Conservation (phyloP, 2,888 invertebrate species). For the Timandra comae region DNA sequence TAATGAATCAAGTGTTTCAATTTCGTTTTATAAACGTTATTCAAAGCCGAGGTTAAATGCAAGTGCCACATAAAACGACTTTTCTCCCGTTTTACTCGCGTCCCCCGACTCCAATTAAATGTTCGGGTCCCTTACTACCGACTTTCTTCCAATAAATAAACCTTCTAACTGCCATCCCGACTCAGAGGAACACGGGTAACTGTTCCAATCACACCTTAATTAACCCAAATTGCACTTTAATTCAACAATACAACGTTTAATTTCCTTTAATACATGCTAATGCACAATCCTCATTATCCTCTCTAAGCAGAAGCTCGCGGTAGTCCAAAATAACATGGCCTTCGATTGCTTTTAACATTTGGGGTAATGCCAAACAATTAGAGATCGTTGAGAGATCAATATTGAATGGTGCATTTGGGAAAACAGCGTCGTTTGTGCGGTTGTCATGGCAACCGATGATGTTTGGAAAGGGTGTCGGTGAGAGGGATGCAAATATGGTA, state of each 20-base stretch:
- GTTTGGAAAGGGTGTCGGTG: slow-evolving; percentile 52
- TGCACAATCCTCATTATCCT: slow-evolving; percentile 20
- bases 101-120: too few relatives aligned
- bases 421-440: slow-evolving; percentile 54
- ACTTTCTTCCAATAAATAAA: slow-evolving; percentile 17
- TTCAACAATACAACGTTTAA: slow-evolving; percentile 43
- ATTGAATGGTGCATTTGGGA: slow-evolving; percentile 35
- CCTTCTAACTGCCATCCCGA: slow-evolving; percentile 15
- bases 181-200: slow-evolving; percentile 20
- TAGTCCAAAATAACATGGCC: slow-evolving; percentile 38
- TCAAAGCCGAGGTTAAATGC: too few relatives aligned
- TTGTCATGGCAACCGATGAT: slow-evolving; percentile 60
- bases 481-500: slow-evolving; percentile 23
- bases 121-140: slow-evolving; percentile 1
- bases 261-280: slow-evolving; percentile 40
- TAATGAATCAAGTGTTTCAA: too few relatives aligned
- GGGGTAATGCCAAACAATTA: slow-evolving; percentile 17
- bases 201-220: slow-evolving; percentile 30
- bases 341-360: slow-evolving; percentile 23
- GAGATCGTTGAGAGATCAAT: slow-evolving; percentile 35
- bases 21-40: too few relatives aligned
- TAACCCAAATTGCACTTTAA: slow-evolving; percentile 54
- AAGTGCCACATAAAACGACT: too few relatives aligned
- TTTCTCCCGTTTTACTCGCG: too few relatives aligned
- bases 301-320: slow-evolving; percentile 19